Evolutionary conservation across 1,140 invertebrate species (phyloP), one percentile per base, ranked within the genome.

Genomic region (Drosophila quadrilineata): DNA sequence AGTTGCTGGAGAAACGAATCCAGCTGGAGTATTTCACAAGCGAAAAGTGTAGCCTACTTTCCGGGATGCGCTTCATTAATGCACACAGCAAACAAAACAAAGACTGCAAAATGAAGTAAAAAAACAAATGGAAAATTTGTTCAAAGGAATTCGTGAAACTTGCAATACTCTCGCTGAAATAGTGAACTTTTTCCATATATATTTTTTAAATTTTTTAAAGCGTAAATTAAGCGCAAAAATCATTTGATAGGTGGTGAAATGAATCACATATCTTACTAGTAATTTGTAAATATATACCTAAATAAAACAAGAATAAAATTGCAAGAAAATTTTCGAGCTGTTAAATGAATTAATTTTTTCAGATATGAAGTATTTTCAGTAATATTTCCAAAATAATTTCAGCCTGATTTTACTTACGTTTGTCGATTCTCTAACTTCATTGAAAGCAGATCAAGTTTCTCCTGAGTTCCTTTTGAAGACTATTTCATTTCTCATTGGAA

Each of bases 401-500:
- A n/a, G n/a, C n/a, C n/a, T n/a, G n/a, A n/a, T n/a, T n/a, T n/a
- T n/a, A n/a, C n/a, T n/a, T n/a, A n/a, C n/a, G n/a, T n/a, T n/a
- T n/a, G n/a, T n/a, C n/a, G n/a, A n/a, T n/a, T n/a, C n/a, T n/a
- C n/a, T n/a, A n/a, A n/a, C n/a, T n/a, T n/a, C n/a, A 29, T 56
- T 22, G 12, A 12, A 6, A 40, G 36, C 36, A 21, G 36, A 24
- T 40, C 36, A 21, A 40, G 21, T 21, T 14, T 40, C 36, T 40
- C 21, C 36, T 40, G 36, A 40, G 36, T 40, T 14, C 36, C 3
- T 40, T 40, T 40, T 40, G 2, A 40, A 19, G 36, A 17, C 17
- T 2, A 36, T 33, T 49, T 29, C 40, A 46, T 45, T 22, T 28
- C 71, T 80, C 66, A 79, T 79, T 80, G 67, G 59, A 79, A 80